phyloP scores from a whole-genome alignment of 2,113 vertebrate genomes.

The Myiozetetes cayanensis region DNA sequence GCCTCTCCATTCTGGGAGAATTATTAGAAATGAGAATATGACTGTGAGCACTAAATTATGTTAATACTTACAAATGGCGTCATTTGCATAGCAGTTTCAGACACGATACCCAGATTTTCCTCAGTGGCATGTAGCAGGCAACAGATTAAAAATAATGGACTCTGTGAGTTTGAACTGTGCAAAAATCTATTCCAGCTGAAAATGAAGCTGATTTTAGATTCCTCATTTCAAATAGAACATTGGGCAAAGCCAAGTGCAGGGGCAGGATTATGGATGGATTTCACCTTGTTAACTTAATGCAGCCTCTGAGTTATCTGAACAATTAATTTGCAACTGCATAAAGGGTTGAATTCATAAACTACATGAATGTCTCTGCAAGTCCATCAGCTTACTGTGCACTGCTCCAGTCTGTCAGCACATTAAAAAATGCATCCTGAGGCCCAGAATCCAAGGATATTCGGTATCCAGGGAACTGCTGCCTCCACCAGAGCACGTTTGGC shows the following conservation, averaged over 20 bases:
- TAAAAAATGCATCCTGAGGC: background rate
- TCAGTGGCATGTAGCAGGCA: conserved; percentile 68
- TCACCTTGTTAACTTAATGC: conserved; percentile 2
- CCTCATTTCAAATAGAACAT: background rate
- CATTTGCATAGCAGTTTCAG: conserved; percentile 84
- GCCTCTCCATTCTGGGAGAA: conserved; percentile 76
- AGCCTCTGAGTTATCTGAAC: background rate
- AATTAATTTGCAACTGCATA: background rate
- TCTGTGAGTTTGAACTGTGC: conserved; percentile 36
- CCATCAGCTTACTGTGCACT: background rate
- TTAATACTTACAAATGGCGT: conserved; percentile 84
- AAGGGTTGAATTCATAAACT: background rate
- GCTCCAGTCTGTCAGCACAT: background rate
- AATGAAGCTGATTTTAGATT: conserved; percentile 24
- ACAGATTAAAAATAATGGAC: conserved; percentile 71
- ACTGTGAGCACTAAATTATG: conserved; percentile 86
- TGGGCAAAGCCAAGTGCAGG: background rate
- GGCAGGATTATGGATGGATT: background rate
- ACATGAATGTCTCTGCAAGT: background rate
- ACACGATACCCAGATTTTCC: conserved; percentile 66
- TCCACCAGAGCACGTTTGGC: background rate
- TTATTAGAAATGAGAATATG: conserved; percentile 83
- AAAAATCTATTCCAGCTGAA: conserved; percentile 12
- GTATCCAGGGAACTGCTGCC: background rate
- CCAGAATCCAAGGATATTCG: background rate